A percentile compares a stretch with the other conserved stretches of the same genome.
These are phyloP conservation scores for Perithous albicinctus DNA, from an alignment of 2,888 invertebrate genomes.

Conservation along the genomic window DNA sequence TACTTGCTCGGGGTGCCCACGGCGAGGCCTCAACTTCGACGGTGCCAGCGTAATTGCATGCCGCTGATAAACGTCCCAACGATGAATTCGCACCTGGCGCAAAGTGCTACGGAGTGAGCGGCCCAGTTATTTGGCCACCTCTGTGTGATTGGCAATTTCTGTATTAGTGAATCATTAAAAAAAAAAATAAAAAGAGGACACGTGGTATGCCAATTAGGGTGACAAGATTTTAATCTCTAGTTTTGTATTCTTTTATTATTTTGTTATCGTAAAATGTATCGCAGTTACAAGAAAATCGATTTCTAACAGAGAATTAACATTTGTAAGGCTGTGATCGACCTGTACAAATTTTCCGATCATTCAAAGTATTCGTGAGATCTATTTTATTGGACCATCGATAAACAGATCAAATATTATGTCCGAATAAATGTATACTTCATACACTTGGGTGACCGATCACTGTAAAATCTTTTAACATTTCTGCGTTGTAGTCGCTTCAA, in stretches of 20 bases:
- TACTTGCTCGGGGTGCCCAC: neutral
- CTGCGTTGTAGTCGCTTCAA: neutral
- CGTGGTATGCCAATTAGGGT: too few species aligned
- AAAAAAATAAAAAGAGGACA: too few species aligned
- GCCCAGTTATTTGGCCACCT: neutral
- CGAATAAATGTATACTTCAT: neutral
- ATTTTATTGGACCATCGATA: too few species aligned
- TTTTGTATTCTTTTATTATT: too few species aligned
- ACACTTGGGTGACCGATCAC: neutral
- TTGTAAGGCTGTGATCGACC: too few species aligned
- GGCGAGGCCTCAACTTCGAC: conserved; percentile 13
- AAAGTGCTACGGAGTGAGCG: neutral
- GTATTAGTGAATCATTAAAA: neutral
- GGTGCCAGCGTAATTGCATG: conserved; percentile 16
- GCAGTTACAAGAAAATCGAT: too few species aligned
- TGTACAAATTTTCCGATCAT: too few species aligned
- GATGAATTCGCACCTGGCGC: conserved; percentile 31
- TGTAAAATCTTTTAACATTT: neutral
- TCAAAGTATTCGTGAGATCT: too few species aligned
- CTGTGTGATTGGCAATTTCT: neutral
- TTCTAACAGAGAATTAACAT: too few species aligned
- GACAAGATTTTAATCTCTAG: too few species aligned
- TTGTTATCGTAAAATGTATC: too few species aligned
- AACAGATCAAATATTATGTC: too few species aligned
- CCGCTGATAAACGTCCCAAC: conserved; percentile 24